Evolutionary conservation across 2,113 vertebrate species (phyloP).

Genomic region (Percina caprodes): DNA sequence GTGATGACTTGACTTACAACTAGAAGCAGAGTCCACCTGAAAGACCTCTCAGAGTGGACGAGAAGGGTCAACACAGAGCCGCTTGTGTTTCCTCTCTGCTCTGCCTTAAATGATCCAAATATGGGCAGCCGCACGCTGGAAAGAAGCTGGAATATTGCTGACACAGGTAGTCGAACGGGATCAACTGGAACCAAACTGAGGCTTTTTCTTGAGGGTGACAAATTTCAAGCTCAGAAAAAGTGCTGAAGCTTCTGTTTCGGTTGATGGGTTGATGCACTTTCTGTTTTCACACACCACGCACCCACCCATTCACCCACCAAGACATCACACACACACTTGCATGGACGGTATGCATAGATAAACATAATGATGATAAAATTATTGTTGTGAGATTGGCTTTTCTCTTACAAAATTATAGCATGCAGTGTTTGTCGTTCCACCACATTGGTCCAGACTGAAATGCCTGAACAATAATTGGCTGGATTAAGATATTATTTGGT

Average conservation of each 20-base stretch:
- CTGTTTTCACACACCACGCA: constrained; percentile 7
- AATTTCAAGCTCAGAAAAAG: constrained; percentile 65
- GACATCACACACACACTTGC: neutral
- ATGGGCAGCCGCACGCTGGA: constrained; percentile 58
- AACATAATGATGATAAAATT: neutral
- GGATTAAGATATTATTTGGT: neutral
- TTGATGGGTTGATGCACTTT: constrained; percentile 29
- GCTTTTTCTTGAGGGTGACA: constrained; percentile 64
- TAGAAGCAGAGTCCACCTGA: constrained; percentile 46
- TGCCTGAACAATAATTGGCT: neutral
- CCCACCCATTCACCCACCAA: neutral
- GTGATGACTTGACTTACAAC: constrained; percentile 33
- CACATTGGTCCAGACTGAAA: neutral
- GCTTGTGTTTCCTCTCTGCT: constrained; percentile 58
- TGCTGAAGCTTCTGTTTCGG: constrained; percentile 58
- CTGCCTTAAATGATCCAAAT: constrained; percentile 56
- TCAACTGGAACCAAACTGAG: constrained; percentile 46
- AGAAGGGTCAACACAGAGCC: constrained; percentile 61
- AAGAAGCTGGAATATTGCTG: constrained; percentile 61
- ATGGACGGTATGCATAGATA: neutral
- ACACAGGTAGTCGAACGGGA: constrained; percentile 44
- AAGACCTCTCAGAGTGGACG: constrained; percentile 66
- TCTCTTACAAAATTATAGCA: neutral
- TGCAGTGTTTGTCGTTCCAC: neutral
- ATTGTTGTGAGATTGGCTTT: neutral